Evolutionary conservation across 2,797 vertebrate genomes (phyloP), one percentile per base, ranked within the genome.

Genomic region (Sebastes iracundus): DNA sequence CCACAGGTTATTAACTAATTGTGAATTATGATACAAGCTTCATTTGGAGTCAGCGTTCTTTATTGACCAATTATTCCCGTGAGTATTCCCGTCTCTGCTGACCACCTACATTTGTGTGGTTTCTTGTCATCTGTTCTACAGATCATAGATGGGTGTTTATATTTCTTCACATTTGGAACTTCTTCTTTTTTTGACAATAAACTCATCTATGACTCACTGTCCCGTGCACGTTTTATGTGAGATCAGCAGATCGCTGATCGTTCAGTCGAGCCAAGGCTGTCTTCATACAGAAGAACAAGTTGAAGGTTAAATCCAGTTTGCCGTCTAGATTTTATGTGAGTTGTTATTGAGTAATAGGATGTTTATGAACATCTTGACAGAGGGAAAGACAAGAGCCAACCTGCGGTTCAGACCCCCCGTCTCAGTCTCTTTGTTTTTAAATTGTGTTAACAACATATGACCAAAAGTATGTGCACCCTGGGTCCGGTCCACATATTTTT

Each of bases 51-150:
- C 35, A 63, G 46, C 23, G 2, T 42, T 76, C 14, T 70, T 61
- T 46, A 58, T 62, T 72, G 60, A 12, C 32, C 52, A 64, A 42
- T 56, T 55, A 70, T 62, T 14, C 38, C n/a, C 33, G 6, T 75
- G 66, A 46, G 28, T 33, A 10, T 27, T 67, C 25, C 22, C 35
- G 2, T 63, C 27, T 68, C 38, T 32, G n/a, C 62, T 61, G 30
- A 67, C 74, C 61, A 56, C 67, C 42, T 63, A 28, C 32, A 65
- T 65, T 18, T 60, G 69, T 59, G 14, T 53, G 25, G 30, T 18
- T 82, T 80, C 30, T 23, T 27, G 30, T 90, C 87, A 81, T 91
- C 86, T 90, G 87, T 63, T 80, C 69, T 82, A 88, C 82, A 88
- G 76, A 88, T 90, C 74, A 61, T 9, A 53, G 55, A 32, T 64